Evolutionary conservation across 1,140 invertebrate genomes (phyloP).

Genomic region (Aphidius gifuensis): DNA sequence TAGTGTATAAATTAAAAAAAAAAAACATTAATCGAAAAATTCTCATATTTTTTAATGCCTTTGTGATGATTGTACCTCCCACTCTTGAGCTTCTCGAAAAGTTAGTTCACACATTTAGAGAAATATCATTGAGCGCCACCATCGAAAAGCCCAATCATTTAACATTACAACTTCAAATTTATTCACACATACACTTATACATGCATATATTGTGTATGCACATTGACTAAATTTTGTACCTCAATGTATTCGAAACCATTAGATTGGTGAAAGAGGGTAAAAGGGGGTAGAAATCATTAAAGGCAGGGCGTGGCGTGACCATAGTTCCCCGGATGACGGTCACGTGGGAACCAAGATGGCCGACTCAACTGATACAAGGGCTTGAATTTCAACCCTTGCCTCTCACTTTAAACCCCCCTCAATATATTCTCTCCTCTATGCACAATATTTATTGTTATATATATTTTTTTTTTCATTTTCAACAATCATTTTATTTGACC

Average conservation of each 20-base stretch:
- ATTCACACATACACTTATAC: constrained; percentile 12
- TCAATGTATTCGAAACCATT: constrained; percentile 31
- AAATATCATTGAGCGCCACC: not conserved
- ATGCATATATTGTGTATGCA: not conserved
- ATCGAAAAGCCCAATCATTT: too few relatives aligned
- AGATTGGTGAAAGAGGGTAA: constrained; percentile 13
- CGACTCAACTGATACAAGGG: constrained; percentile 30
- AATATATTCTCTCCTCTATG: not conserved
- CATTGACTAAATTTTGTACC: constrained; percentile 36
- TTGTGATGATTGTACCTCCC: constrained; percentile 48
- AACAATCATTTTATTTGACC: constrained; percentile 57
- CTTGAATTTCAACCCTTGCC: constrained; percentile 9
- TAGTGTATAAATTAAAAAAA: constrained; percentile 34
- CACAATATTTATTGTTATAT: not conserved
- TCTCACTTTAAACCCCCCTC: constrained; percentile 36
- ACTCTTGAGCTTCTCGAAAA: constrained; percentile 20
- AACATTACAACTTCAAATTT: too few relatives aligned
- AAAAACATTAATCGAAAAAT: constrained; percentile 33
- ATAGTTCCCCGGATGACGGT: constrained; percentile 57
- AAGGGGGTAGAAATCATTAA: constrained; percentile 58
- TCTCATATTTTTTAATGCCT: too few relatives aligned
- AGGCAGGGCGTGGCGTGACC: constrained; percentile 52
- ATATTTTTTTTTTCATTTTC: constrained; percentile 35
- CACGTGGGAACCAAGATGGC: constrained; percentile 56
- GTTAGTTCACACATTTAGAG: not conserved